Percentiles rank a stretch among this genome's conserved stretches.
Conservation (phyloP, 1,140 invertebrate genomes). For the Nomia melanderi region DNA sequence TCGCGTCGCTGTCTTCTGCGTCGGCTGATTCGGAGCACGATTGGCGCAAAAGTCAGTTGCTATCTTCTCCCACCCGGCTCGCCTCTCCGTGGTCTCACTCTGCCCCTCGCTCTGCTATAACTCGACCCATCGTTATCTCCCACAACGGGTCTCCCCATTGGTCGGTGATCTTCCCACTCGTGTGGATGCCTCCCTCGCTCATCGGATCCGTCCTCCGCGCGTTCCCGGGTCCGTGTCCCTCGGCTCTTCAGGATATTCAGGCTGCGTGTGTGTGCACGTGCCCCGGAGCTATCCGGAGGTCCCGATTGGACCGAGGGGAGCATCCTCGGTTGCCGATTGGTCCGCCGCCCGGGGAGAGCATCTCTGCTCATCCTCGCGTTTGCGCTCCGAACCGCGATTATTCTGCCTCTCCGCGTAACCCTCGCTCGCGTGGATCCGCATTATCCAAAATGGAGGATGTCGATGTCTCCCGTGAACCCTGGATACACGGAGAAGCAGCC, state of each 20-base stretch:
- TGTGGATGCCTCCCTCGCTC: slow-evolving; percentile 61
- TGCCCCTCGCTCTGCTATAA: slow-evolving; percentile 32
- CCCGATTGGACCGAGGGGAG: slow-evolving; percentile 69
- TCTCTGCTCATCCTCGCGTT: slow-evolving; percentile 79
- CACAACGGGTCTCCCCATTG: slow-evolving; percentile 65
- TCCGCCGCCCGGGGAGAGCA: slow-evolving; percentile 53
- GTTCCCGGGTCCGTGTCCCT: slow-evolving; percentile 43
- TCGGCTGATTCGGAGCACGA: slow-evolving; percentile 8
- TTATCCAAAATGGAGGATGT: slow-evolving; percentile 74
- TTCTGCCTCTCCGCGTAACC: neutral
- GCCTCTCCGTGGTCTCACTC: slow-evolving; percentile 35
- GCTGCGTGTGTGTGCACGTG: slow-evolving; percentile 53
- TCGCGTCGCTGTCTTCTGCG: neutral
- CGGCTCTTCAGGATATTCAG: slow-evolving; percentile 52
- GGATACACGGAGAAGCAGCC: neutral
- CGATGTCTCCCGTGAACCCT: neutral
- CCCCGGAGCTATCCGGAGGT: slow-evolving; percentile 55
- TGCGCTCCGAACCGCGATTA: slow-evolving; percentile 68
- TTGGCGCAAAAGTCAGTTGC: slow-evolving; percentile 51
- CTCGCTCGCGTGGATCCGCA: neutral
- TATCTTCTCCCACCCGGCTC: slow-evolving; percentile 53
- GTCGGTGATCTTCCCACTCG: slow-evolving; percentile 72
- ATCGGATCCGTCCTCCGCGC: slow-evolving; percentile 50
- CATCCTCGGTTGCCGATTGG: slow-evolving; percentile 69
- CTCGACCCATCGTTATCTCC: slow-evolving; percentile 70